phyloP scores from a whole-genome alignment of 2,797 vertebrate species.

The Clarias fuscus region DNA sequence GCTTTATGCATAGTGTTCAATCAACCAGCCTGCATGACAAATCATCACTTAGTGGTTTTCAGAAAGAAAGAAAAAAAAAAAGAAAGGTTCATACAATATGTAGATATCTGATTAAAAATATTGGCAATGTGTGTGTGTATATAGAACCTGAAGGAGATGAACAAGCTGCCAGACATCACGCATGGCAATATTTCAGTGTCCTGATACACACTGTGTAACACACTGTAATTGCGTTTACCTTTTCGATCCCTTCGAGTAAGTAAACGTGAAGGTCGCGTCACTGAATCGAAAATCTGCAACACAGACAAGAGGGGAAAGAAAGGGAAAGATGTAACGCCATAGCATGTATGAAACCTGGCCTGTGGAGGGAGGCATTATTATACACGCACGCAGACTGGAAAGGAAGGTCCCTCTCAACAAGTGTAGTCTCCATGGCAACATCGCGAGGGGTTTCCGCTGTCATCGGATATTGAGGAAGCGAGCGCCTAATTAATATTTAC shows the following conservation, averaged over 20 bases:
- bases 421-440: constrained; percentile 81
- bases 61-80: no score
- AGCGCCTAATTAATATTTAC: constrained; percentile 52
- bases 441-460: constrained; percentile 68
- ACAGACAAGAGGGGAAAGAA: background rate
- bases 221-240: constrained; percentile 70
- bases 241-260: constrained; percentile 82
- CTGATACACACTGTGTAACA: no score
- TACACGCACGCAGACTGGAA: background rate
- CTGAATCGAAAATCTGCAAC: constrained; percentile 84
- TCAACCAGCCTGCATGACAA: no score
- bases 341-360: background rate
- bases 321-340: background rate
- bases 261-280: constrained; percentile 87
- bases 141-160: no score
- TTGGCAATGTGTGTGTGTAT: no score
- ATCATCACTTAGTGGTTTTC: no score
- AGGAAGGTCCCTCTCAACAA: constrained; percentile 74
- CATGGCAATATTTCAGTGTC: no score
- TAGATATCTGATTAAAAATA: background rate
- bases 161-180: background rate
- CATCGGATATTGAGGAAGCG: constrained; percentile 43
- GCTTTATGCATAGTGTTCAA: background rate
- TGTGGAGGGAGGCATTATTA: background rate
- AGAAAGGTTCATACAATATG: background rate